Base-by-base conservation (phyloP, 2,888 invertebrate species). In the Mythimna lalbum region DNA sequence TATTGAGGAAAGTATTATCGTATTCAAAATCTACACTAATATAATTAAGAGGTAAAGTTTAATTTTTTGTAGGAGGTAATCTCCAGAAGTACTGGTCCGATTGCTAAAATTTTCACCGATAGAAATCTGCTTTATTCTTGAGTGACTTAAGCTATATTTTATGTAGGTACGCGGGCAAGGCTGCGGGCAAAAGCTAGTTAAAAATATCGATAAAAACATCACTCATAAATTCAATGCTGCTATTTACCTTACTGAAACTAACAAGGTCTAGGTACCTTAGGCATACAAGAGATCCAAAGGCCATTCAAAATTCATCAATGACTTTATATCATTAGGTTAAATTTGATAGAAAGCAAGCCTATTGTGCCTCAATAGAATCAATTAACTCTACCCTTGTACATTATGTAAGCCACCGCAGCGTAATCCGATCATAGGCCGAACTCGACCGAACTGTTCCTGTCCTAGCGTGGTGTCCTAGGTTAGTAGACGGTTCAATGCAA, bases 361-460 rank as follows among this genome's bases (percentile, higher is more conserved):
- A 64, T 72, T 63, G 66, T 65, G 52, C 68, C 43, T 81, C 63
- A 79, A 68, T 72, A 73, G 81, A 79, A 79, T 77, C 78, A 79
- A 79, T 81, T 81, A 81, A 77, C 78, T 67, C 47, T 33, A 12
- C 47, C 53, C 67, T 65, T 57, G 81, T 79, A 77, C 78, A 79
- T 79, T 73, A 81, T 69, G 78, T 78, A 81, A 80, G 73, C 72
- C 49, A 66, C 80, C 70, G 65, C 73, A 73, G 56, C 47, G 17
- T 80, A 76, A 73, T 73, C 72, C 61, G 81, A 77, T 81, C 67
- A 81, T 49, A 12, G 66, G 31, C 50, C 66, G 57, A 66, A 17
- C 23, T 19, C 52, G 62, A 39, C 31, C 47, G 60, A 65, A 23
- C 31, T 56, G 59, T 39, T 31, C 21, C 43, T 31, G 47, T 19